Evolutionary conservation across 2,888 invertebrate genomes (phyloP), one percentile per base, ranked within the genome.

Genomic region (Acrobasis suavella): DNA sequence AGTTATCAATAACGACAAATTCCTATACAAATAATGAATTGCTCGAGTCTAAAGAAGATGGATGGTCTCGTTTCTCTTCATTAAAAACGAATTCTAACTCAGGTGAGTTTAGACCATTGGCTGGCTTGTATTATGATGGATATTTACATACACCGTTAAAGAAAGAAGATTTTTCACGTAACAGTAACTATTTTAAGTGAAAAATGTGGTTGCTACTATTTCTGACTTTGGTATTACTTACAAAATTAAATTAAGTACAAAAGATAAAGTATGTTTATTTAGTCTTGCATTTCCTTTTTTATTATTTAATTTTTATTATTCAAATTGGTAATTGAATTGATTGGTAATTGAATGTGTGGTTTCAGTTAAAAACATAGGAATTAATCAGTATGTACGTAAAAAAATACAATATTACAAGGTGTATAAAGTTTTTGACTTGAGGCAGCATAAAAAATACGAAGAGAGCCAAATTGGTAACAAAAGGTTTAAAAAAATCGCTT

Each of bases 121-220:
- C 91, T 32, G 91, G 91, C 55, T 84, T 91, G 67, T 91, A 92
- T 77, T 91, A 90, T 69, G 90, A 91, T 69, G 89, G 91, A 62
- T 91, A 80, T 81, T 78, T 91, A 60, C 85, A 88, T 71, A 85
- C 73, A 68, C 81, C 85, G 64, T 67, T 87, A 62, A 82, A 80
- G 65, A 83, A 78, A 72, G 68, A 72, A 32, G 82, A 81, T 60
- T 86, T 89, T 71, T 67, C 77, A 60, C 85, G 85, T 0, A 69
- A 74, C 50, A 76, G 80, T 66, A 74, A 75, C 51, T 75, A 77
- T 64, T 68, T 69, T 63, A 71, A 71, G 68, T 60, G 42, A 37
- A 15, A 15, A n/a, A 32, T 3, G 14, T 22, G 51, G 32, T 6
- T 32, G 32, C 32, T 32, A 32, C 8, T 32, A 32, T 32, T 32